Evolutionary conservation across 1,140 invertebrate genomes (phyloP).

Genomic region (Drosophila aff.): DNA sequence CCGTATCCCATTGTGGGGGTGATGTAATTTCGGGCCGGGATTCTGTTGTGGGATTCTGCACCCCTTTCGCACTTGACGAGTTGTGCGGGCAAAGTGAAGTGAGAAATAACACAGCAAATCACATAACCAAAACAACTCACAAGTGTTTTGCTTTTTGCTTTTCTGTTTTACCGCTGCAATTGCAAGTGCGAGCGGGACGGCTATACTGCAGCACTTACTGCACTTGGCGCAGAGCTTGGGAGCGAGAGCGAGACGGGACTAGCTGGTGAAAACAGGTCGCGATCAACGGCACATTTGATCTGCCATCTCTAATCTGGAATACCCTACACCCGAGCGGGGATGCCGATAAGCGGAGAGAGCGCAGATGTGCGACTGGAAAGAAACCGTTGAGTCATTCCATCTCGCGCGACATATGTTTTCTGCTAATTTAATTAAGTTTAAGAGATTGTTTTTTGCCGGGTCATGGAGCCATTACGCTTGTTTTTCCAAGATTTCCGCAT

Average conservation of each 20-base stretch:
- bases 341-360: background rate
- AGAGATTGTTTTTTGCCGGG: background rate
- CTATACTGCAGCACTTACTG: background rate
- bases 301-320: constrained; percentile 20
- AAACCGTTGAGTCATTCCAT: constrained; percentile 14
- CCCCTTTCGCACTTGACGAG: constrained; percentile 19
- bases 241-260: constrained; percentile 21
- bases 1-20: background rate
- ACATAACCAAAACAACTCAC: background rate
- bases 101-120: constrained; percentile 4
- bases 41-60: background rate
- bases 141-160: background rate
- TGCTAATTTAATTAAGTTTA: background rate
- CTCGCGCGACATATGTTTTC: background rate
- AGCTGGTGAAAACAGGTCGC: constrained; percentile 7
- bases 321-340: constrained; percentile 12
- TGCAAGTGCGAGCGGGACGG: constrained; percentile 18
- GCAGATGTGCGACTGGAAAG: background rate
- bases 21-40: constrained; percentile 11
- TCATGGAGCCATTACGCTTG: background rate
- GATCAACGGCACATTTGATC: constrained; percentile 19
- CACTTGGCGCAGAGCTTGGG: background rate
- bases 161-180: constrained; percentile 26
- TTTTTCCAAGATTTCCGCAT: constrained; percentile 1
- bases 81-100: background rate